Conservation (phyloP, 2,797 vertebrate genomes). For the Sebastes steindachneri region DNA sequence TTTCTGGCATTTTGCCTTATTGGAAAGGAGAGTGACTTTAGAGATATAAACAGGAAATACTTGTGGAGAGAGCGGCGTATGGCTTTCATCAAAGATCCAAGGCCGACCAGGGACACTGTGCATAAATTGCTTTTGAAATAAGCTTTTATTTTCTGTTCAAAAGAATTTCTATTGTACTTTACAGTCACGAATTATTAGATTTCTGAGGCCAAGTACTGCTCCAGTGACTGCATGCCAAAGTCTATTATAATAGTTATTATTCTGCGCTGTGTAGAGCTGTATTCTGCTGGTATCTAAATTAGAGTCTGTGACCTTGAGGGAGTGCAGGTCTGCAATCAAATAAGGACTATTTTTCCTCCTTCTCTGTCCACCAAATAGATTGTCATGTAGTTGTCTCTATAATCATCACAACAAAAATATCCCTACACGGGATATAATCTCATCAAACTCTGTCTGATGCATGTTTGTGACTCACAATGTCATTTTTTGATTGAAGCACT, state of each 20-base stretch:
- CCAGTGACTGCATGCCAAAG: neutral
- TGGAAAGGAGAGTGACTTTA: neutral
- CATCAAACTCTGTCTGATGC: neutral
- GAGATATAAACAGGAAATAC: neutral
- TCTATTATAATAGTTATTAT: neutral
- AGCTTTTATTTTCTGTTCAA: neutral
- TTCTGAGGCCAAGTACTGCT: neutral
- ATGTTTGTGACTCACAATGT: neutral
- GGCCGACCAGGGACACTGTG: neutral
- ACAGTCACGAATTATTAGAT: neutral
- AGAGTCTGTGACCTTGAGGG: neutral
- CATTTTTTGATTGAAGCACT: neutral
- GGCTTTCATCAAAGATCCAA: neutral
- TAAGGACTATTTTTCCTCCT: neutral
- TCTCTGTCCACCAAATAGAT: neutral
- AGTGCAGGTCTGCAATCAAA: neutral
- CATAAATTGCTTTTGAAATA: neutral
- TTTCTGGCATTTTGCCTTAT: neutral
- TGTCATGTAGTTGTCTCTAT: neutral
- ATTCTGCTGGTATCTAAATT: neutral
- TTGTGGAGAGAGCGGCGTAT: neutral
- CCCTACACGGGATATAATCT: neutral
- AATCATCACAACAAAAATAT: neutral
- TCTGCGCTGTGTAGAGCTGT: neutral
- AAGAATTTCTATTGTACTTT: neutral